Evolutionary conservation across 2,113 vertebrate species (phyloP).

Genomic region (Tympanuchus pallidicinctus): DNA sequence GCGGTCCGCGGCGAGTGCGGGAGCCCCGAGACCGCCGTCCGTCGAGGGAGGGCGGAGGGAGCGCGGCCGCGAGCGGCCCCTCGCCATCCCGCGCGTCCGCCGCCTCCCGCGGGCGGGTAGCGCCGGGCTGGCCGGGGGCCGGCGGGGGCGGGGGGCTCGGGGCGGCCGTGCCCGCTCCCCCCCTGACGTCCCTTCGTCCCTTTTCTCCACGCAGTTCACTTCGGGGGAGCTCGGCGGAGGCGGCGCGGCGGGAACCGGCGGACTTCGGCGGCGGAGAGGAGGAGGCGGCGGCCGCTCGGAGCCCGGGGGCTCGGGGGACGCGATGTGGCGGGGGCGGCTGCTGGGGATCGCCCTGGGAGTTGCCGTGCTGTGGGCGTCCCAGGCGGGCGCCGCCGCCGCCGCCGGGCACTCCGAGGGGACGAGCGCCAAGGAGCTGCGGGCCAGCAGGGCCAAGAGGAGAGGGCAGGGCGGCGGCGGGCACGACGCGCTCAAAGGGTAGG

Average conservation of each 20-base stretch:
- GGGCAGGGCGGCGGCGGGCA: constrained; percentile 83
- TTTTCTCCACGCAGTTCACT: background rate
- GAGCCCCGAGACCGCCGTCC: too few species aligned
- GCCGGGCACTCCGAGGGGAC: constrained; percentile 73
- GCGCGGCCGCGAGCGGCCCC: too few species aligned
- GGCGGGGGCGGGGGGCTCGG: background rate
- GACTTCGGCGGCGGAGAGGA: constrained; percentile 1
- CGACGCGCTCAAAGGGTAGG: constrained; percentile 94
- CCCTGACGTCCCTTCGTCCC: background rate
- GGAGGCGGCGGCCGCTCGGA: constrained; percentile 32
- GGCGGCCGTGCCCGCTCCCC: background rate
- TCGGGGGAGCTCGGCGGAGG: background rate
- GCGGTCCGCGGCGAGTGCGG: background rate
- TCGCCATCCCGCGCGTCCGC: too few species aligned
- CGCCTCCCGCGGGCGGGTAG: too few species aligned
- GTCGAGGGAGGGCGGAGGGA: background rate
- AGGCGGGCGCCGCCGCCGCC: constrained; percentile 70
- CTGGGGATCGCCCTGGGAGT: constrained; percentile 85
- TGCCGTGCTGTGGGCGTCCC: constrained; percentile 80
- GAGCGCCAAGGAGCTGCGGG: constrained; percentile 81
- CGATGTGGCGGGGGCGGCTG: constrained; percentile 80
- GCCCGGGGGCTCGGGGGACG: constrained; percentile 57
- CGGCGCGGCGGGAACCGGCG: background rate
- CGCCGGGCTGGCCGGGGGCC: too few species aligned
- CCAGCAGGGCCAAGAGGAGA: constrained; percentile 91